These are phyloP conservation scores for Petrolisthes cinctipes DNA, from an alignment of 2,888 invertebrate species.

Conservation along the genomic window DNA sequence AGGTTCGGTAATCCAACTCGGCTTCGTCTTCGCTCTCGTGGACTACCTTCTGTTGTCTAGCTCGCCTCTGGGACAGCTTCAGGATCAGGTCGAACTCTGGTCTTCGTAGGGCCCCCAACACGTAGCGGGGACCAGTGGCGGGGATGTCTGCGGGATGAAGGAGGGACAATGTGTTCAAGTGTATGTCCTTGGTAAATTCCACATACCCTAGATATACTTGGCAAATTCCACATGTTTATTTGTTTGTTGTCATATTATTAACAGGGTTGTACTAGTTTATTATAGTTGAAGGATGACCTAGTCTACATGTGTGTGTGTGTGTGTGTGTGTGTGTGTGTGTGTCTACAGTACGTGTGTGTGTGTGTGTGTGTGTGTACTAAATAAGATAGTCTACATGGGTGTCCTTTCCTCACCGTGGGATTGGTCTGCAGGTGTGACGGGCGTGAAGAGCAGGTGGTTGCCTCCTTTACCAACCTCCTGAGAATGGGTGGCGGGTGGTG, in stretches of 20 bases:
- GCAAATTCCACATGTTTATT: too few species aligned
- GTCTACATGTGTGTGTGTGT: too few species aligned
- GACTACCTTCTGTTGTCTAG: not conserved
- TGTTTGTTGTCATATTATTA: too few species aligned
- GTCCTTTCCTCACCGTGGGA: not conserved
- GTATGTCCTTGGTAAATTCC: too few species aligned
- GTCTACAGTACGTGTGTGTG: too few species aligned
- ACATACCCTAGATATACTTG: too few species aligned
- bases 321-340: not conserved
- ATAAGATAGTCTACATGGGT: not conserved
- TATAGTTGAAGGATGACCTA: too few species aligned
- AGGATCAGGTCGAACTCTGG: conserved; percentile 56
- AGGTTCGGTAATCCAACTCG: not conserved
- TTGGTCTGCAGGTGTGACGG: not conserved
- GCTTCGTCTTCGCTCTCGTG: not conserved
- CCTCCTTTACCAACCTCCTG: not conserved
- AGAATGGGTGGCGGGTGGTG: not conserved
- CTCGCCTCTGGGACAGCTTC: conserved; percentile 24
- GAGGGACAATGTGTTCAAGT: not conserved
- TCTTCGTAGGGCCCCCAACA: conserved; percentile 48
- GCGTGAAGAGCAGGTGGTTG: conserved; percentile 32
- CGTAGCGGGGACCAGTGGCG: conserved; percentile 47
- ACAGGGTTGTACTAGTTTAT: too few species aligned
- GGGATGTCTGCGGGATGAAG: conserved; percentile 8
- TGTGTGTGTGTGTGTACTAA: not conserved